Percentiles rank a stretch among this genome's conserved stretches.
Evolutionary conservation across 2,113 vertebrate genomes (phyloP).

Genomic region (Poeciliopsis occidentalis): DNA sequence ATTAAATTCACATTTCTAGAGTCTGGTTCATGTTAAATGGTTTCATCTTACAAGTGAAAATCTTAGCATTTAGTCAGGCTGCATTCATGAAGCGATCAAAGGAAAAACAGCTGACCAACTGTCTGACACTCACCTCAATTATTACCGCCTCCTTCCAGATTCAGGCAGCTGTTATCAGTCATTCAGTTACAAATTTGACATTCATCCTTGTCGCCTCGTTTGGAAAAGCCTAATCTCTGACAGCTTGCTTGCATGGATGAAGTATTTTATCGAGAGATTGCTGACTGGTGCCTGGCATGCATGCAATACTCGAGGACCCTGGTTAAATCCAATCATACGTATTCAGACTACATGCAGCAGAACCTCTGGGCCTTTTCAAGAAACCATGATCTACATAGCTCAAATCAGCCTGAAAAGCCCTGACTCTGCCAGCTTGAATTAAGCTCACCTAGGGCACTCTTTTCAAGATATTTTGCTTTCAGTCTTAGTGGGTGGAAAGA

Average conservation of each 20-base stretch:
- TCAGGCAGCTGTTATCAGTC: slow-evolving; percentile 49
- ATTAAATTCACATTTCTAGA: background rate
- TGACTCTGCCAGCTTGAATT: slow-evolving; percentile 48
- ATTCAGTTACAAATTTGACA: slow-evolving; percentile 54
- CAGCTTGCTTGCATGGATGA: slow-evolving; percentile 50
- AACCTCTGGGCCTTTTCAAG: slow-evolving; percentile 36
- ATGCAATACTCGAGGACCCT: slow-evolving; percentile 36
- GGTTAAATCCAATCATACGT: slow-evolving; percentile 44
- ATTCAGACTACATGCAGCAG: slow-evolving; percentile 39
- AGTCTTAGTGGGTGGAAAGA: slow-evolving; percentile 36
- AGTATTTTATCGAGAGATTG: slow-evolving; percentile 59
- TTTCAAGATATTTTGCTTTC: slow-evolving; percentile 60
- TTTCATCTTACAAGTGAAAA: slow-evolving; percentile 3
- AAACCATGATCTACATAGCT: slow-evolving; percentile 34
- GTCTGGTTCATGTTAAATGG: slow-evolving; percentile 10
- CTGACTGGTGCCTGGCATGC: slow-evolving; percentile 18
- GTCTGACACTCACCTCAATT: slow-evolving; percentile 59
- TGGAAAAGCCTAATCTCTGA: slow-evolving; percentile 63
- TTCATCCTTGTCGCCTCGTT: slow-evolving; percentile 65
- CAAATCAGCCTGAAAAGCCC: slow-evolving; percentile 52
- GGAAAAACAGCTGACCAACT: slow-evolving; percentile 45
- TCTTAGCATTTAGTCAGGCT: slow-evolving; percentile 9
- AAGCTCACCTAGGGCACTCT: slow-evolving; percentile 63
- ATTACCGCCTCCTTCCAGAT: slow-evolving; percentile 49
- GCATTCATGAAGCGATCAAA: slow-evolving; percentile 26